Evolutionary conservation across 2,113 vertebrate genomes (phyloP).

Genomic region (Tragelaphus scriptus): DNA sequence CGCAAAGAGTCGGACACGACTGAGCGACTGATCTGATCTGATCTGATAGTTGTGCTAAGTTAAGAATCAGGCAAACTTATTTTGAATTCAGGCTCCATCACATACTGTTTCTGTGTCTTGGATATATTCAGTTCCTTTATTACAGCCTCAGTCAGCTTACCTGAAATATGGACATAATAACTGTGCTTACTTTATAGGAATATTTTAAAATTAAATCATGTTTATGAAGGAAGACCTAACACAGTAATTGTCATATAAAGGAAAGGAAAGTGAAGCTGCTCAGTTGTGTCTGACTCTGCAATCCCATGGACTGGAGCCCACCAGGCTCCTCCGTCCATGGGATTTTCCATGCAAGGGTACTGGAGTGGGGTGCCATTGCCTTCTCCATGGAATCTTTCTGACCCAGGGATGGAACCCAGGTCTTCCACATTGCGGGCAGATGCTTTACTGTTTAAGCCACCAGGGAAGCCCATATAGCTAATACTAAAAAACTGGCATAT

Average conservation of each 20-base stretch:
- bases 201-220: neutral
- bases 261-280: neutral
- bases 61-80: neutral
- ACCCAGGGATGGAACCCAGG: neutral
- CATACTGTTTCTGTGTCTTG: neutral
- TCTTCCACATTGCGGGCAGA: rapidly evolving
- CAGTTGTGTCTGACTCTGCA: neutral
- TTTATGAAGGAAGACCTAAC: neutral
- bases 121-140: neutral
- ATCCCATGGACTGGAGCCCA: neutral
- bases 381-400: neutral
- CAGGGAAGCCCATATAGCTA: neutral
- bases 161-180: neutral
- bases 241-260: neutral
- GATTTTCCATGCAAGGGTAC: neutral
- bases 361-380: neutral
- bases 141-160: neutral
- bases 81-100: neutral
- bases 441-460: neutral
- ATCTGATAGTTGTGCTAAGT: neutral
- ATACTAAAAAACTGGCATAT: neutral
- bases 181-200: neutral
- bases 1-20: too few species aligned
- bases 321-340: neutral
- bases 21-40: too few species aligned